Percentiles rank a stretch among this genome's conserved stretches.
Conservation (phyloP, 2,113 vertebrate genomes). For the Onychorhynchus coronatus region DNA sequence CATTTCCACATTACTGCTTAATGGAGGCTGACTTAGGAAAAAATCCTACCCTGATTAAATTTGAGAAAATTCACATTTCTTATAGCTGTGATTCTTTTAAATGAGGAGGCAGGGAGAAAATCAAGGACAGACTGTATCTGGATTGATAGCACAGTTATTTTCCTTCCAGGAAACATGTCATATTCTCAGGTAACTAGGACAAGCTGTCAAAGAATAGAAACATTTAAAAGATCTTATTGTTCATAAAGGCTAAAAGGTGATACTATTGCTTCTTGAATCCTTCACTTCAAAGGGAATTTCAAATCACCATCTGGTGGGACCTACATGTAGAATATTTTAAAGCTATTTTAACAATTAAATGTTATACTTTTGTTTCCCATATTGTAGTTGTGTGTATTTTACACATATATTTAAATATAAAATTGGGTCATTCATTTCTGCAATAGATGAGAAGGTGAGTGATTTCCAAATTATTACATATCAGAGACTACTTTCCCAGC, state of each 20-base stretch:
- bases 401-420: neutral
- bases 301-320: neutral
- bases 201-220: constrained; percentile 1
- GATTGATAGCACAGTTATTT: neutral
- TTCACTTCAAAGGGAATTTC: constrained; percentile 1
- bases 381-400: neutral
- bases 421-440: neutral
- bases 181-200: neutral
- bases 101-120: neutral
- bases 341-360: neutral
- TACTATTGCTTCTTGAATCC: neutral
- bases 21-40: neutral
- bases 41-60: neutral
- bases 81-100: neutral
- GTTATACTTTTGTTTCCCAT: neutral
- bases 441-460: neutral
- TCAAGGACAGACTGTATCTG: neutral
- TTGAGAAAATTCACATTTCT: neutral
- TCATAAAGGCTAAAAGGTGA: neutral
- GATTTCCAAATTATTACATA: neutral
- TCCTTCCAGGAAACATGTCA: neutral
- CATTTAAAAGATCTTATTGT: neutral
- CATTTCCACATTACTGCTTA: neutral
- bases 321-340: neutral
- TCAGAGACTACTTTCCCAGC: neutral